These are phyloP conservation scores for Bellardia bayeri DNA, from an alignment of 2,888 invertebrate genomes.

Conservation along the genomic window DNA sequence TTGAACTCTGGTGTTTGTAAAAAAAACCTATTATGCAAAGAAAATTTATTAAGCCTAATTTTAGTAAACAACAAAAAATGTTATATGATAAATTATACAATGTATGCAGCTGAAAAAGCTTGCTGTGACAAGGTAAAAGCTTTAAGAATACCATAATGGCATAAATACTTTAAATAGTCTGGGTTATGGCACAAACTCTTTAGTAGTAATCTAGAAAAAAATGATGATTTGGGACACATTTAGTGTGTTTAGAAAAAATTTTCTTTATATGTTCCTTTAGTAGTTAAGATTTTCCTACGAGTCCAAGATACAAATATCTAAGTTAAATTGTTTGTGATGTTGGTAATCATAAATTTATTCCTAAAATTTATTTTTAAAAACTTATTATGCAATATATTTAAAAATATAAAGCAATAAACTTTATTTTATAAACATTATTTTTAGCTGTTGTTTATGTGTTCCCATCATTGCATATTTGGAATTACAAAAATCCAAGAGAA, in stretches of 20 bases:
- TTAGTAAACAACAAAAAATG: slow-evolving; percentile 4
- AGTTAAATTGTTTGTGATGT: too few relatives aligned
- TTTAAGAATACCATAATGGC: background rate
- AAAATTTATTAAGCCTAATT: slow-evolving; percentile 27
- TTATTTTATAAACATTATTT: too few relatives aligned
- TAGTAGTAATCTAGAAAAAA: background rate
- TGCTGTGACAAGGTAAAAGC: background rate
- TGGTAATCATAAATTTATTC: too few relatives aligned
- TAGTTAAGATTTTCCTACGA: too few relatives aligned
- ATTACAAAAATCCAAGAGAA: too few relatives aligned
- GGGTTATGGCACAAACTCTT: background rate
- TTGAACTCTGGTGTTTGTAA: background rate
- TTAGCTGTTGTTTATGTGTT: too few relatives aligned
- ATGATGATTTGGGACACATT: background rate
- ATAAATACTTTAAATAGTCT: background rate
- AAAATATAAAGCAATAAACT: too few relatives aligned
- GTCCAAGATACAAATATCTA: too few relatives aligned
- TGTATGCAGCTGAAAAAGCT: background rate
- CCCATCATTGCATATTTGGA: too few relatives aligned
- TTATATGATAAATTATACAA: slow-evolving; percentile 7
- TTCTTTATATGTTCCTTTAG: too few relatives aligned
- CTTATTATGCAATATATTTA: too few relatives aligned
- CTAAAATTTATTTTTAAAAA: too few relatives aligned
- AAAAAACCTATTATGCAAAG: background rate
- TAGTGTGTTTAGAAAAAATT: background rate